Base-by-base conservation (phyloP, 2,113 vertebrate species). In the Sinosuthora webbiana region DNA sequence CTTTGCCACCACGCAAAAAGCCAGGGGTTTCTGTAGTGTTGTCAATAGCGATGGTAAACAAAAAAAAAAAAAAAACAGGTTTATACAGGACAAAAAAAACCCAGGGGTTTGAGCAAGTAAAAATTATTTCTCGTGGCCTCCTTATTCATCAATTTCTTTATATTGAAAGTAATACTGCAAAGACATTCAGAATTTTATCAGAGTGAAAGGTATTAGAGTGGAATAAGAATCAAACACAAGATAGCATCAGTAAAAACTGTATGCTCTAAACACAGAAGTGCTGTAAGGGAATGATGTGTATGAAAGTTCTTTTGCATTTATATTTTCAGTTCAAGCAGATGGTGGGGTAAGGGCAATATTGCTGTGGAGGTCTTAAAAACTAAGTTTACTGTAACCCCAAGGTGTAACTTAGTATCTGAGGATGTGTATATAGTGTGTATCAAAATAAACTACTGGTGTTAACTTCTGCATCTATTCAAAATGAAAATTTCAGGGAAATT, bases 401-500 rank as follows among this genome's bases (percentile, higher is more conserved):
- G 94, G 18, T 47, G 30, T 80, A 80, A 24, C 75, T 92, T 70
- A 79, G 62, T 42, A 68, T 96, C 37, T 86, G 49, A 91, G 76
- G 45, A 76, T 73, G 52, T 91, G 42, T 78, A 79, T 53, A 84
- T 37, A 84, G 50, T 50, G 35, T 91, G 41, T 92, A 96, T 82
- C 88, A 92, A 96, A 97, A 96, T 92, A 96, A 97, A 96, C 89
- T 84, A 82, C 76, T 91, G n/a, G 83, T 91, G 77, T 82, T 94
- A 95, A 94, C 50, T 95, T 93, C 90, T 96, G 74, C 80, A 94
- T 95, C 88, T 89, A 96, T 96, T 95, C 90, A 92, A 96, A 93
- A 93, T 17, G 73, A 96, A 96, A 94, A 95, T 95, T 95, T 92
- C n/a, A 37, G 94, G 95, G 96, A 96, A 94, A 96, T 94, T 79